A percentile compares a stretch with the other conserved stretches of the same genome.
These are phyloP conservation scores for Dryococelus australis DNA, from an alignment of 2,888 invertebrate species.

Conservation along the genomic window DNA sequence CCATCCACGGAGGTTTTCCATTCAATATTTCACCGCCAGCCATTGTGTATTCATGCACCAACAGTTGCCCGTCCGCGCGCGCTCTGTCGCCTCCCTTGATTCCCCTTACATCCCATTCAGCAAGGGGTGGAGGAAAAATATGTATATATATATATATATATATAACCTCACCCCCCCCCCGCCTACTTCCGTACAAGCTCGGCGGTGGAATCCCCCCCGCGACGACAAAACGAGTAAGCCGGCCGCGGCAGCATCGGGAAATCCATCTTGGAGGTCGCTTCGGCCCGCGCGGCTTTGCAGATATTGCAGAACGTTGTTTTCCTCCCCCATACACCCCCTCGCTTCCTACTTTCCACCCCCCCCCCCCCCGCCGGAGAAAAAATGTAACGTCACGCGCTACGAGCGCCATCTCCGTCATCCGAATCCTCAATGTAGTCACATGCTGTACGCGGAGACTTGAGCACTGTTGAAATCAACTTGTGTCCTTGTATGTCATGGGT, in stretches of 20 bases:
- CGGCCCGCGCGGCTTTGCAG: not conserved
- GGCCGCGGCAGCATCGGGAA: not conserved
- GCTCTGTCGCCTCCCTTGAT: not conserved
- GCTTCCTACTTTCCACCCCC: no score
- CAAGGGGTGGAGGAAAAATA: no score
- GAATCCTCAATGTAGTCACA: no score
- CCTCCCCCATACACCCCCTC: not conserved
- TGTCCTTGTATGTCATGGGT: no score
- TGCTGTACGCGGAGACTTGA: no score
- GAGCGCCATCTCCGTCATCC: no score
- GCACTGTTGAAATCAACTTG: no score
- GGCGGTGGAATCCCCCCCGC: not conserved
- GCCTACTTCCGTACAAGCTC: no score
- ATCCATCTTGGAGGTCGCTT: not conserved
- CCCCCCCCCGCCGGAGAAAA: no score
- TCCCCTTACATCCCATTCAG: not conserved
- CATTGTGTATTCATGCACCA: not conserved
- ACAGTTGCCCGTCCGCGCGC: not conserved
- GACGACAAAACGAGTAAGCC: conserved; percentile 1
- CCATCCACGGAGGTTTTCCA: not conserved
- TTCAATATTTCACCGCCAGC: not conserved
- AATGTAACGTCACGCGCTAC: no score
- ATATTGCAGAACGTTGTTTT: not conserved
- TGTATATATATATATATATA: no score
- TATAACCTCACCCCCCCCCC: no score